These are phyloP conservation scores for Clarias fuscus DNA, from an alignment of 2,797 vertebrate genomes.

Conservation along the genomic window DNA sequence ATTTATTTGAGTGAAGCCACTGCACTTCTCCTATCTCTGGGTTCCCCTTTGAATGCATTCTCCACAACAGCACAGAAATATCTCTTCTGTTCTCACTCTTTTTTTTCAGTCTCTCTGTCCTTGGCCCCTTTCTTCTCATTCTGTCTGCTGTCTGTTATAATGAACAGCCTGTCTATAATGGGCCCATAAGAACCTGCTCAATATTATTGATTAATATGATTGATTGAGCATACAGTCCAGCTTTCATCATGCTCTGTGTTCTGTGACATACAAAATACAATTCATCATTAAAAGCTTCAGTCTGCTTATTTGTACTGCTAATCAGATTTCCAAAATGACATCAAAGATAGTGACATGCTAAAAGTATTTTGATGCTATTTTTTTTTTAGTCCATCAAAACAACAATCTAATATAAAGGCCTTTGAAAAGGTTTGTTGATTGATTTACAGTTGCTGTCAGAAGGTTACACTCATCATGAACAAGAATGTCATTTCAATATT, in stretches of 20 bases:
- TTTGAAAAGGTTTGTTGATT: neutral
- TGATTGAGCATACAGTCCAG: conserved; percentile 34
- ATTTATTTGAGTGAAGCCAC: conserved; percentile 24
- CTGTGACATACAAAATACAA: conserved; percentile 24
- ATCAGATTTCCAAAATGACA: conserved; percentile 14
- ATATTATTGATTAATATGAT: conserved; percentile 46
- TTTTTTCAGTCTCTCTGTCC: neutral
- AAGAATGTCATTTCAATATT: no score
- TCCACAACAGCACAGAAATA: conserved; percentile 3
- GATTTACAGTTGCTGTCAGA: neutral
- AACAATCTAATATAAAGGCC: neutral
- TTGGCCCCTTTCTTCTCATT: conserved; percentile 17
- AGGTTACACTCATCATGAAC: no score
- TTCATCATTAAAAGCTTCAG: conserved; percentile 29
- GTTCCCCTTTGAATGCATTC: neutral
- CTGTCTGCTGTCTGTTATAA: conserved; percentile 23
- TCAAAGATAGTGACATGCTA: neutral
- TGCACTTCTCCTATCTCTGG: neutral
- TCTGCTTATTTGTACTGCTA: conserved; percentile 12
- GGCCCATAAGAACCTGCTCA: conserved; percentile 37
- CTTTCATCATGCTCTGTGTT: conserved; percentile 29
- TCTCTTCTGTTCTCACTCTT: neutral
- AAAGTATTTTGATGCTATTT: neutral
- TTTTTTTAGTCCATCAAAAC: neutral
- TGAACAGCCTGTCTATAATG: conserved; percentile 29